Percentiles rank a stretch among this genome's conserved stretches.
Evolutionary conservation across 1,140 invertebrate species (phyloP).

Genomic region (Oryzaephilus surinamensis): DNA sequence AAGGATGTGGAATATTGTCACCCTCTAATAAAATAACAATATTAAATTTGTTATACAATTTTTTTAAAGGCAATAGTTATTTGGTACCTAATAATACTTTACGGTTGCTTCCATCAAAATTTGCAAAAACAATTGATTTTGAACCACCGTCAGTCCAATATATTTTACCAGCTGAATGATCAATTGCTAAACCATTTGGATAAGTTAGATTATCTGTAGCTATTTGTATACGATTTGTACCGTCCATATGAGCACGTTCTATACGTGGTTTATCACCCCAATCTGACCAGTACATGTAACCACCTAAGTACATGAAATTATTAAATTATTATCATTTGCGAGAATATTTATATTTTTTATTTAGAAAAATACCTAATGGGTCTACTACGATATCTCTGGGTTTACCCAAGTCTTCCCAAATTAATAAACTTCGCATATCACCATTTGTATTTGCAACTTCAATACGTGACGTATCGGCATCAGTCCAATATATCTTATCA

Average conservation of each 20-base stretch:
- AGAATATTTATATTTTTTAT: not conserved
- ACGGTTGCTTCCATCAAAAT: conserved; percentile 67
- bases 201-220: conserved; percentile 62
- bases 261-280: conserved; percentile 76
- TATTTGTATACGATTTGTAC: conserved; percentile 52
- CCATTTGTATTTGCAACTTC: conserved; percentile 74
- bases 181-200: conserved; percentile 75
- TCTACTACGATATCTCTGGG: conserved; percentile 77
- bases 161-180: conserved; percentile 55
- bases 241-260: conserved; percentile 81
- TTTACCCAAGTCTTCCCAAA: conserved; percentile 71
- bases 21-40: conserved; percentile 14
- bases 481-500: conserved; percentile 82
- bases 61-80: conserved; percentile 1
- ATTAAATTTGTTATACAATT: not conserved
- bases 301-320: conserved; percentile 46
- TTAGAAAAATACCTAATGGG: conserved; percentile 59
- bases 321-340: conserved; percentile 1
- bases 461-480: conserved; percentile 67
- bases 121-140: conserved; percentile 70
- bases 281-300: conserved; percentile 81
- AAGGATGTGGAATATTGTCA: conserved; percentile 63
- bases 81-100: conserved; percentile 52
- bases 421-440: conserved; percentile 59
- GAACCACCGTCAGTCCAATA: conserved; percentile 77